Conservation (phyloP, 2,888 invertebrate genomes). For the Xiphydria camelus region DNA sequence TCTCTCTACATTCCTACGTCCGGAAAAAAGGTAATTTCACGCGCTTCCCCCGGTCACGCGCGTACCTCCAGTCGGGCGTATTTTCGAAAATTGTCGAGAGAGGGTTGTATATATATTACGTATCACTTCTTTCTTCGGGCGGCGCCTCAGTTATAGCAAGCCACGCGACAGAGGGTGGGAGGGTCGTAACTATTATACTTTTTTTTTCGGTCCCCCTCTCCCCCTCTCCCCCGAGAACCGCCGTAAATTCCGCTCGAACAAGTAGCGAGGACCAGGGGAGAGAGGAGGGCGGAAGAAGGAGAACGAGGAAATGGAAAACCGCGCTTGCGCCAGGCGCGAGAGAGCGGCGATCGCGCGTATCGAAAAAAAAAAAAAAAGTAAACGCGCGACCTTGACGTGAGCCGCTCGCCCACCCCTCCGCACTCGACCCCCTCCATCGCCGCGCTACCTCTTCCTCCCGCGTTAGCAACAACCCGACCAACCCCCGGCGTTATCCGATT, state of each 20-base stretch:
- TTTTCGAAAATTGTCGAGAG: too few species aligned
- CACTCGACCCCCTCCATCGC: conserved; percentile 5
- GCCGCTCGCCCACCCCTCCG: conserved; percentile 9
- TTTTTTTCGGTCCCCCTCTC: too few species aligned
- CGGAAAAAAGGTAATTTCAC: too few species aligned
- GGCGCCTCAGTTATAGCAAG: not conserved
- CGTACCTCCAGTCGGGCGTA: too few species aligned
- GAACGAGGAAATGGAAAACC: not conserved
- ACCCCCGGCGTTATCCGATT: conserved; percentile 37
- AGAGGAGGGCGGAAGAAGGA: not conserved
- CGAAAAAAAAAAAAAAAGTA: not conserved
- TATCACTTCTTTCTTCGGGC: too few species aligned
- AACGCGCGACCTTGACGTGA: conserved; percentile 34
- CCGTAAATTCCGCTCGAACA: conserved; percentile 1
- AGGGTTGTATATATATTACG: too few species aligned
- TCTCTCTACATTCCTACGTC: too few species aligned
- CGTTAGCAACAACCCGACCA: conserved; percentile 13
- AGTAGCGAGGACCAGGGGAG: too few species aligned
- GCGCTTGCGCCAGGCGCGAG: not conserved
- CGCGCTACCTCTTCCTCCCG: conserved; percentile 10
- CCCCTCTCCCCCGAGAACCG: too few species aligned
- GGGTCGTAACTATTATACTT: too few species aligned
- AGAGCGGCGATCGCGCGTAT: not conserved
- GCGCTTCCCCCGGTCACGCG: too few species aligned
- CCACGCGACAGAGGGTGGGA: conserved; percentile 6